These are phyloP conservation scores for Mechanitis messenoides DNA, from an alignment of 2,888 invertebrate genomes.

Conservation along the genomic window DNA sequence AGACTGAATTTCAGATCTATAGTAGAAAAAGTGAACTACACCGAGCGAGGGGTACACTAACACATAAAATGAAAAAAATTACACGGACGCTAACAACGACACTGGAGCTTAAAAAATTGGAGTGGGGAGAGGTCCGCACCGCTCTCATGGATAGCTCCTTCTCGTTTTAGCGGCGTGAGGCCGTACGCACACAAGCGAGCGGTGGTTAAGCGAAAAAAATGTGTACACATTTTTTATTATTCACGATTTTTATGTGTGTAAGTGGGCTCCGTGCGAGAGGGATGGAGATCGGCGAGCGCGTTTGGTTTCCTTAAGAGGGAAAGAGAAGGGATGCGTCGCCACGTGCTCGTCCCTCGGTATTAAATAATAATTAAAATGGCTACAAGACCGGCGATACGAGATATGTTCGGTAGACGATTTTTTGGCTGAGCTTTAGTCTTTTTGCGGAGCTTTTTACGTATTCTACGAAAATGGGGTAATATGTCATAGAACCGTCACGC, in stretches of 20 bases:
- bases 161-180: conserved; percentile 64
- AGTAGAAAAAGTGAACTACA: conserved; percentile 78
- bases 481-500: conserved; percentile 40
- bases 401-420: conserved; percentile 74
- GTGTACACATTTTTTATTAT: conserved; percentile 78
- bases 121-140: conserved; percentile 59
- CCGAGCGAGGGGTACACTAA: conserved; percentile 76
- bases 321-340: conserved; percentile 59
- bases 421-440: conserved; percentile 71
- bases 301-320: conserved; percentile 37
- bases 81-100: conserved; percentile 69
- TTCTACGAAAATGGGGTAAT: conserved; percentile 58
- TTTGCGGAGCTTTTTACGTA: conserved; percentile 69
- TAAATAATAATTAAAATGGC: conserved; percentile 78
- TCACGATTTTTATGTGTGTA: conserved; percentile 77
- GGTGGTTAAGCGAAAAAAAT: conserved; percentile 76
- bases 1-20: conserved; percentile 78
- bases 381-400: conserved; percentile 73
- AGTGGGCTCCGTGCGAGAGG: conserved; percentile 68
- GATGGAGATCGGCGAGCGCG: conserved; percentile 46
- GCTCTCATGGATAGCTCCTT: conserved; percentile 46
- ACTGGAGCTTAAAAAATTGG: conserved; percentile 73
- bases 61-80: conserved; percentile 77
- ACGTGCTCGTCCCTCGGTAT: conserved; percentile 76
- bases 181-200: conserved; percentile 63